Percentiles rank a stretch among this genome's conserved stretches.
phyloP scores from a whole-genome alignment of 2,888 invertebrate species.

The Plebejus melissa region DNA sequence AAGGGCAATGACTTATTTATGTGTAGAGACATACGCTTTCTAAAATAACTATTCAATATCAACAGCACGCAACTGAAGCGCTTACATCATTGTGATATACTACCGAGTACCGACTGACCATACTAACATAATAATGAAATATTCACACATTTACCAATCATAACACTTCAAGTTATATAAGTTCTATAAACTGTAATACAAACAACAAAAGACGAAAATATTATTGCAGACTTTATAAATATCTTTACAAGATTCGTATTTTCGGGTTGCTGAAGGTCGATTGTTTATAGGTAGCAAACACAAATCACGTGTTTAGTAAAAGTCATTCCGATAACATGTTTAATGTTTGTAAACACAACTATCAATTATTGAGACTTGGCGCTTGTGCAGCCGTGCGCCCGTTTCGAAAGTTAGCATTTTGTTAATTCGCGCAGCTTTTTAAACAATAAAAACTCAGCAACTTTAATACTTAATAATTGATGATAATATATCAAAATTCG shows the following conservation, averaged over 20 bases:
- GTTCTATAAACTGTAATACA: not conserved
- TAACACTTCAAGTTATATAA: slow-evolving; percentile 5
- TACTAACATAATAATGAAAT: slow-evolving; percentile 26
- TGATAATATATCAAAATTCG: not conserved
- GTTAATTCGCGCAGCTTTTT: not conserved
- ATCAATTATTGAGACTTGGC: not conserved
- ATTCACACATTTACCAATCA: slow-evolving; percentile 3
- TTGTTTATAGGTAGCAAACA: not conserved
- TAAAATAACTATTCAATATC: slow-evolving; percentile 73
- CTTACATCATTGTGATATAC: slow-evolving; percentile 52
- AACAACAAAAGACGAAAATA: not conserved
- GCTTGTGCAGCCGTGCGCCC: not conserved
- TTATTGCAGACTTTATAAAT: not conserved
- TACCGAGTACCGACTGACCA: slow-evolving; percentile 16
- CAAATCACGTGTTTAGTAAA: slow-evolving; percentile 10
- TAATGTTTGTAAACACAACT: not conserved
- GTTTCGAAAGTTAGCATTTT: not conserved
- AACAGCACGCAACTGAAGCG: slow-evolving; percentile 63
- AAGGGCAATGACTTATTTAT: slow-evolving; percentile 61
- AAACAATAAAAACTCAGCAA: not conserved
- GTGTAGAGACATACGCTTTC: slow-evolving; percentile 64
- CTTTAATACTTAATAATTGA: not conserved
- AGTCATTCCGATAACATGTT: not conserved
- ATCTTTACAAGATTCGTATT: not conserved
- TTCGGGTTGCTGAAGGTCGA: slow-evolving; percentile 3